These are phyloP conservation scores for Neotoma lepida DNA, from an alignment of 2,113 vertebrate genomes.

Conservation along the genomic window DNA sequence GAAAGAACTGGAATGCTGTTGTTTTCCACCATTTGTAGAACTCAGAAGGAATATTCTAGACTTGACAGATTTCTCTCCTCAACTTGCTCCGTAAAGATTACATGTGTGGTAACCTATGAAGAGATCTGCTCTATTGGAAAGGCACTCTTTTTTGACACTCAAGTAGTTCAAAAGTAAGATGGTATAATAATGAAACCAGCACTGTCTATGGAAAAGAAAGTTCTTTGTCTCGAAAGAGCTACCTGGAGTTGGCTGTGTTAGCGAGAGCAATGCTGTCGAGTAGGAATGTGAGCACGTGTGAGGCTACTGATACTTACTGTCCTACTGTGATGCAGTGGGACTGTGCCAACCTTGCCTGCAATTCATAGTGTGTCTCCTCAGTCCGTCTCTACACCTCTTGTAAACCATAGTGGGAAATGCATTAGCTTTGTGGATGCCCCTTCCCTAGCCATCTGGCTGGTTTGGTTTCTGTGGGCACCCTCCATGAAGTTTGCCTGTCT, in stretches of 20 bases:
- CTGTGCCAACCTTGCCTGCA: neutral
- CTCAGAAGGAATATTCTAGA: conserved; percentile 85
- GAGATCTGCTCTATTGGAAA: neutral
- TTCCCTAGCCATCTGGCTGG: neutral
- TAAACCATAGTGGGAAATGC: conserved; percentile 4
- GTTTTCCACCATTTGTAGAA: conserved; percentile 82
- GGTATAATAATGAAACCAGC: neutral
- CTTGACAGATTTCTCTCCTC: conserved; percentile 88
- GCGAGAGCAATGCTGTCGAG: neutral
- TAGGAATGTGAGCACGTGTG: too few species aligned
- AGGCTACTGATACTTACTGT: neutral
- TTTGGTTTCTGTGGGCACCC: neutral
- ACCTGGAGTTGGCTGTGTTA: neutral
- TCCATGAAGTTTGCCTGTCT: neutral
- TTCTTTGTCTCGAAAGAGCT: neutral
- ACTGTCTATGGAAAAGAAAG: neutral
- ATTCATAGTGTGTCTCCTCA: neutral
- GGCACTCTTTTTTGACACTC: neutral
- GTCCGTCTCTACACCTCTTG: neutral
- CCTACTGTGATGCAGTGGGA: neutral
- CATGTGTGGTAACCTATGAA: conserved; percentile 61
- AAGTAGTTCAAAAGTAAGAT: conserved; percentile 47
- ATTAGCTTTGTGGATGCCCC: neutral
- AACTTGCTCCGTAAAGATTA: conserved; percentile 79
- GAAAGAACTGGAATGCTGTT: conserved; percentile 85